A percentile compares a stretch with the other conserved stretches of the same genome.
Conservation (phyloP, 2,797 vertebrate species). For the Triplophysa bombifrons region DNA sequence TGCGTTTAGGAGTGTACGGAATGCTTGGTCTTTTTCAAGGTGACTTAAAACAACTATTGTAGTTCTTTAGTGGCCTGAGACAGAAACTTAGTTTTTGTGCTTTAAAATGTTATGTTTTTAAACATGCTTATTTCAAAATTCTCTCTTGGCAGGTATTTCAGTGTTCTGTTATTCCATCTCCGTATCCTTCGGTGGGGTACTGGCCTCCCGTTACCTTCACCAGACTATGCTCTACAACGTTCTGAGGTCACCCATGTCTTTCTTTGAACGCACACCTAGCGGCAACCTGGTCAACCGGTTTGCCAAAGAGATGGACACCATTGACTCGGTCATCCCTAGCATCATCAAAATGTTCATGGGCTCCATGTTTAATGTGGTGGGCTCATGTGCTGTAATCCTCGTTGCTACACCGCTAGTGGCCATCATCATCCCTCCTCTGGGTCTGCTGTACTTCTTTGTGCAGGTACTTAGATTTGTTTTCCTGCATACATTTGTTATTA, state of each 20-base stretch:
- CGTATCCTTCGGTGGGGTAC: conserved; percentile 89
- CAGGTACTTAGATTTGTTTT: conserved; percentile 78
- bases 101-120: not conserved
- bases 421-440: conserved; percentile 85
- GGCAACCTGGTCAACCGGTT: conserved; percentile 97
- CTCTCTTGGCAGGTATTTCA: conserved; percentile 75
- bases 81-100: not conserved
- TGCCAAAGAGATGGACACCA: conserved; percentile 93
- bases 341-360: conserved; percentile 97
- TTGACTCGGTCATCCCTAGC: conserved; percentile 89
- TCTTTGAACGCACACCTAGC: conserved; percentile 94
- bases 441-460: conserved; percentile 90
- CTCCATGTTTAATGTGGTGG: conserved; percentile 87
- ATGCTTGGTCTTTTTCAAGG: conserved; percentile 88
- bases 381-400: conserved; percentile 85
- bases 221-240: conserved; percentile 84
- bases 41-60: conserved; percentile 54
- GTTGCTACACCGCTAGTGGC: conserved; percentile 87
- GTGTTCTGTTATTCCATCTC: conserved; percentile 89
- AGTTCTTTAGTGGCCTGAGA: not conserved
- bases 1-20: conserved; percentile 89
- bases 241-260: conserved; percentile 90
- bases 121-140: not conserved
- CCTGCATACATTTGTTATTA: not conserved
- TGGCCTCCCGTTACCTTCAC: conserved; percentile 89